Percentiles rank a stretch among this genome's conserved stretches.
Conservation (phyloP, 2,113 vertebrate genomes). For the Stigmatopora nigra region DNA sequence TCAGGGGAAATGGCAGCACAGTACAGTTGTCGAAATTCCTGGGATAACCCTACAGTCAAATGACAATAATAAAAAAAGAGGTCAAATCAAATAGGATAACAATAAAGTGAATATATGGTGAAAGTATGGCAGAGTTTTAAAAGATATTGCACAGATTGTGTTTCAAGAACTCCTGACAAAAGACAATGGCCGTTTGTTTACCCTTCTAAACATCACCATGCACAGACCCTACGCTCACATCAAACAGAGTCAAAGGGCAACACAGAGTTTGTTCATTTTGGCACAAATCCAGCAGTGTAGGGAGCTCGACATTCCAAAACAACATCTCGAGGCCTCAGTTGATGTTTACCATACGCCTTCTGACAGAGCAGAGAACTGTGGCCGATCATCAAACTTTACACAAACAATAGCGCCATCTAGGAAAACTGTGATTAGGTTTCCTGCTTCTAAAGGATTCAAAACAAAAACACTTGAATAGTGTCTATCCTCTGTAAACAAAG, state of each 20-base stretch:
- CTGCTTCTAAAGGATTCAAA: background rate
- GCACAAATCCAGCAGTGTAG: constrained; percentile 36
- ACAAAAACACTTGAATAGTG: too few species aligned
- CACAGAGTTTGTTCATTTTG: constrained; percentile 38
- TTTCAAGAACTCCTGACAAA: too few species aligned
- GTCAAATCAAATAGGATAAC: too few species aligned
- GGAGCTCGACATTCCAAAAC: constrained; percentile 48
- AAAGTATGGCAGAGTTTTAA: too few species aligned
- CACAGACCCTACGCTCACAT: constrained; percentile 10
- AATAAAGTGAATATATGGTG: too few species aligned
- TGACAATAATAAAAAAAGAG: too few species aligned
- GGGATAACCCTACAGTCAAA: background rate
- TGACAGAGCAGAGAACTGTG: constrained; percentile 25
- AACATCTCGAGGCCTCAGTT: constrained; percentile 48
- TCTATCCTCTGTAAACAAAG: background rate
- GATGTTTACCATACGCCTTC: constrained; percentile 50
- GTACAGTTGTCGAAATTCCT: background rate
- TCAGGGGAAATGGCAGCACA: background rate
- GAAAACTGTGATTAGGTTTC: constrained; percentile 1
- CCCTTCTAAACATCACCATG: constrained; percentile 18
- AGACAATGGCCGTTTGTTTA: background rate
- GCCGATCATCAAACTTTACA: constrained; percentile 34
- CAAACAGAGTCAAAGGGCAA: constrained; percentile 23
- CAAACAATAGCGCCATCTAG: constrained; percentile 26
- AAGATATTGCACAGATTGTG: too few species aligned